A percentile compares a stretch with the other conserved stretches of the same genome.
Evolutionary conservation across 2,888 invertebrate species (phyloP).

Genomic region (Cremastobaeus sp.): DNA sequence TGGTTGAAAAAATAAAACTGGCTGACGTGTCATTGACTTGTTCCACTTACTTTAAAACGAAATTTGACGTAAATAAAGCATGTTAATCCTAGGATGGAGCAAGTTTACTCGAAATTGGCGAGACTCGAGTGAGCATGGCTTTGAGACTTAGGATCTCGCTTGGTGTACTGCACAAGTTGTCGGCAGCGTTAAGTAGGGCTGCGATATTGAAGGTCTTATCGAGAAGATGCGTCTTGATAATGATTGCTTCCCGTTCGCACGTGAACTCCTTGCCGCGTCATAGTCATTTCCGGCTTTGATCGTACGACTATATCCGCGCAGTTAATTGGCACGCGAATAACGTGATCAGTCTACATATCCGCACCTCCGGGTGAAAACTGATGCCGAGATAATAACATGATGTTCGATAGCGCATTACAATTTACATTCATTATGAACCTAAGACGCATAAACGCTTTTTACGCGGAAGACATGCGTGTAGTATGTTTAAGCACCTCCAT

Average conservation of each 20-base stretch:
- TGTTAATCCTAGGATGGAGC: too few relatives aligned
- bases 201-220: too few relatives aligned
- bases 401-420: slow-evolving; percentile 43
- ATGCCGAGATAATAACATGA: slow-evolving; percentile 40
- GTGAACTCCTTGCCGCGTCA: slow-evolving; percentile 27
- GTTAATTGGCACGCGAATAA: slow-evolving; percentile 57
- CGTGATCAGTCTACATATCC: slow-evolving; percentile 53
- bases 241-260: slow-evolving; percentile 47
- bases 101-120: too few relatives aligned
- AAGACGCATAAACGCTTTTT: slow-evolving; percentile 11
- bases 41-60: too few relatives aligned
- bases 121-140: too few relatives aligned
- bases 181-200: too few relatives aligned
- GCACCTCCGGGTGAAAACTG: slow-evolving; percentile 49
- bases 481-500: slow-evolving; percentile 9
- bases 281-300: slow-evolving; percentile 53
- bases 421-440: slow-evolving; percentile 46
- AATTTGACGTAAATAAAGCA: too few relatives aligned
- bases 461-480: slow-evolving; percentile 12
- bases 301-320: slow-evolving; percentile 48
- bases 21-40: too few relatives aligned
- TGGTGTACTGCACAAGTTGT: too few relatives aligned
- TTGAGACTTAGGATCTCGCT: too few relatives aligned
- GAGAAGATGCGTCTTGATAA: slow-evolving; percentile 37
- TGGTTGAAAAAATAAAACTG: too few relatives aligned